A percentile compares a stretch with the other conserved stretches of the same genome.
phyloP scores from a whole-genome alignment of 2,113 vertebrate genomes.

The Calyptommatus sinebrachiatus region DNA sequence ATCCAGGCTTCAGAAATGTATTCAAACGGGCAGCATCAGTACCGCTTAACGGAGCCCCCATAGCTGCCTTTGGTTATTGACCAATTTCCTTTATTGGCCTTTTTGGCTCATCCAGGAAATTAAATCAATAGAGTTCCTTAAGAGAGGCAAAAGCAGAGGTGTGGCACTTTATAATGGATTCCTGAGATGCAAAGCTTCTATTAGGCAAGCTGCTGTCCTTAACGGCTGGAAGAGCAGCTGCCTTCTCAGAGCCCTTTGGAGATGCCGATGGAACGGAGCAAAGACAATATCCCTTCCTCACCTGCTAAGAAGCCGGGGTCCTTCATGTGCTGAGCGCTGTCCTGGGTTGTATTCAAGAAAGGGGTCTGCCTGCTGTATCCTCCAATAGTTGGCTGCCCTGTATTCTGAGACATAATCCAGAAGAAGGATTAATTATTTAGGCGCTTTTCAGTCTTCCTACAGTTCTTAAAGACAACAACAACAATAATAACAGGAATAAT shows the following conservation, averaged over 20 bases:
- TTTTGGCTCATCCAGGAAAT: conserved; percentile 57
- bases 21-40: conserved; percentile 36
- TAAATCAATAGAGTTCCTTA: conserved; percentile 29
- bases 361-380: no score
- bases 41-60: conserved; percentile 37
- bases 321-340: not conserved
- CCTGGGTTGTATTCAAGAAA: no score
- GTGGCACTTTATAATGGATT: conserved; percentile 18
- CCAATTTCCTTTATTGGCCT: conserved; percentile 49
- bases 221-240: accelerated
- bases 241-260: accelerated
- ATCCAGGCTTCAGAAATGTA: conserved; percentile 14
- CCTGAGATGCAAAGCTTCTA: not conserved
- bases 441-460: no score
- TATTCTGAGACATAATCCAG: no score
- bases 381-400: no score
- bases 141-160: conserved; percentile 13
- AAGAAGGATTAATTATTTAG: no score
- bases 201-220: not conserved
- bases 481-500: no score
- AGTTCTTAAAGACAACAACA: no score
- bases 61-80: conserved; percentile 54
- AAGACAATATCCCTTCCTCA: not conserved
- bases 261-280: not conserved
- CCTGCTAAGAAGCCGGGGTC: not conserved